These are phyloP conservation scores for Nemotelus nigrinus DNA, from an alignment of 2,888 invertebrate species.

Conservation along the genomic window DNA sequence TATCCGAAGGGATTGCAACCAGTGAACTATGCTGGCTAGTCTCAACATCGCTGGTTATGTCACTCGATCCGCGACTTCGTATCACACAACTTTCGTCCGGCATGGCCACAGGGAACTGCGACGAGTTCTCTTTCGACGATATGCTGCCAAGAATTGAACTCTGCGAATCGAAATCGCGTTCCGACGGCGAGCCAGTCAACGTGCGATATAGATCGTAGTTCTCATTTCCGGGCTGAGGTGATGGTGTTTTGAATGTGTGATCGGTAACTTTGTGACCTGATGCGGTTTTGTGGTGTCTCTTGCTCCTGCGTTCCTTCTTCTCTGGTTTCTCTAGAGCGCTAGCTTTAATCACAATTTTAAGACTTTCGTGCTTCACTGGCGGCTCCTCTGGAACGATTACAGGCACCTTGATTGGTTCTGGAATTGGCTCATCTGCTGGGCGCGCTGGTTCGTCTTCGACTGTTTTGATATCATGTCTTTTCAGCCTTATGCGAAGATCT, in stretches of 20 bases:
- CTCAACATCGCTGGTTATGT: conserved; percentile 64
- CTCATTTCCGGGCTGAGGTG: conserved; percentile 68
- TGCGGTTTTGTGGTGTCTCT: conserved; percentile 63
- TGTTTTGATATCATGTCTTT: conserved; percentile 50
- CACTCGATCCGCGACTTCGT: conserved; percentile 64
- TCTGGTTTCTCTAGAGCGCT: conserved; percentile 61
- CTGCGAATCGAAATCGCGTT: conserved; percentile 64
- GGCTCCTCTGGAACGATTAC: conserved; percentile 56
- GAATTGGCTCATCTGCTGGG: neutral
- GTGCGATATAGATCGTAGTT: conserved; percentile 68
- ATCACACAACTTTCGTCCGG: conserved; percentile 64
- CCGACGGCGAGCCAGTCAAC: conserved; percentile 67
- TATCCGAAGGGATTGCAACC: conserved; percentile 64
- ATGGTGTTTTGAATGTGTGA: conserved; percentile 63
- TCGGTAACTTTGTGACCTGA: conserved; percentile 44
- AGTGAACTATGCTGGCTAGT: conserved; percentile 64
- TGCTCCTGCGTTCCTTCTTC: conserved; percentile 56
- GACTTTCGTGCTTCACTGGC: conserved; percentile 66
- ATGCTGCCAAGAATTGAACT: conserved; percentile 65
- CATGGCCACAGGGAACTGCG: conserved; percentile 55
- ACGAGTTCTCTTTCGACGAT: conserved; percentile 60
- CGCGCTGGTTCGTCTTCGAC: neutral
- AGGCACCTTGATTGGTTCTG: neutral
- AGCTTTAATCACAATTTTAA: conserved; percentile 66
- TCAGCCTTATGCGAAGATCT: conserved; percentile 24